Conservation (phyloP, 2,113 vertebrate species). For the Bufo bufo region DNA sequence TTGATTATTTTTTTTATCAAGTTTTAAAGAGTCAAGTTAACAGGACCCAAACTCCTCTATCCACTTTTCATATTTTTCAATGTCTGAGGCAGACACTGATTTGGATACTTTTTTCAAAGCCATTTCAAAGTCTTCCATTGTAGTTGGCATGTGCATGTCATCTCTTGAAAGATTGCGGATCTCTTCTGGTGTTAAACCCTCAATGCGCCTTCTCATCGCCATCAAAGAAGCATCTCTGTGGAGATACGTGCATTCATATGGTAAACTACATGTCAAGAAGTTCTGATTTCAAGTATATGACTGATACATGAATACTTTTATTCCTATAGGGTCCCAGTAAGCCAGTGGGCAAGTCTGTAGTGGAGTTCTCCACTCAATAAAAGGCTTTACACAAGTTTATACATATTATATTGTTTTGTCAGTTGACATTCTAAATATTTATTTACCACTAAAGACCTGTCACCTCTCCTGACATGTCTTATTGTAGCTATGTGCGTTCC, state of each 20-base stretch:
- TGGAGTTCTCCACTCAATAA: not conserved
- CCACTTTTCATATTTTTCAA: constrained; percentile 98
- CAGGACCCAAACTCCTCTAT: constrained; percentile 97
- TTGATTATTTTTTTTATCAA: constrained; percentile 41
- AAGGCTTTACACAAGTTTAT: not conserved
- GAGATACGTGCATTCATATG: not conserved
- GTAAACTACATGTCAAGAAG: not conserved
- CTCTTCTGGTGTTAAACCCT: constrained; percentile 94
- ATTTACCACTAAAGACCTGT: not conserved
- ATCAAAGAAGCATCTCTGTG: constrained; percentile 94
- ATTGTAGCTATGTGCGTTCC: too few species aligned
- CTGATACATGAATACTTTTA: not conserved
- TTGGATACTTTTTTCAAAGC: constrained; percentile 96
- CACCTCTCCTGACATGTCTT: too few species aligned
- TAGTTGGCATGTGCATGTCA: constrained; percentile 99
- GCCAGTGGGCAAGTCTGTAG: not conserved
- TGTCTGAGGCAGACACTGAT: constrained; percentile 90
- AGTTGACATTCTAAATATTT: not conserved
- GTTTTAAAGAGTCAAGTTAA: constrained; percentile 69
- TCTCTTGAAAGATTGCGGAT: constrained; percentile 94
- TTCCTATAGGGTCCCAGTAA: not conserved
- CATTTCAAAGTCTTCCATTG: constrained; percentile 97
- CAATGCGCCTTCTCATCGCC: constrained; percentile 97
- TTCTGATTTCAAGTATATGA: not conserved
- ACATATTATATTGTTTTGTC: not conserved